These are phyloP conservation scores for Falco columbarius DNA, from an alignment of 2,797 vertebrate genomes.

Conservation along the genomic window DNA sequence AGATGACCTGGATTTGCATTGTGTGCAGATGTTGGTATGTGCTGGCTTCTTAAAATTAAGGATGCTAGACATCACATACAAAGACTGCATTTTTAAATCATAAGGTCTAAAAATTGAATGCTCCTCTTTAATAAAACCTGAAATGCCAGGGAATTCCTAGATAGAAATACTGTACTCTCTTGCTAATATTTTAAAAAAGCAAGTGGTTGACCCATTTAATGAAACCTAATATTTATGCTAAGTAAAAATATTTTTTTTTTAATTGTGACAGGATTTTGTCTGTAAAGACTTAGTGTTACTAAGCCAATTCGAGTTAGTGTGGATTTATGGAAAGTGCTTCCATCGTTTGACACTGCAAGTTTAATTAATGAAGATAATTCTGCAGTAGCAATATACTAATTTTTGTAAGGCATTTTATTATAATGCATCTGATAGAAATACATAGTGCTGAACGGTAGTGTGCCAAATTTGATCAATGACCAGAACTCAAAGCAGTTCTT, in stretches of 20 bases:
- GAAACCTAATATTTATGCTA: neutral
- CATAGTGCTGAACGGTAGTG: accelerated
- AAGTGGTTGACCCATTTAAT: neutral
- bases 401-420: neutral
- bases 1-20: neutral
- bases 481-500: neutral
- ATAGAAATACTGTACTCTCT: neutral
- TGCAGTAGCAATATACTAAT: neutral
- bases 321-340: neutral
- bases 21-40: neutral
- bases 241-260: neutral
- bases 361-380: neutral
- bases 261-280: neutral
- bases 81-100: neutral
- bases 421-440: neutral
- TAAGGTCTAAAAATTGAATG: neutral
- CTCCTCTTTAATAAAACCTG: neutral
- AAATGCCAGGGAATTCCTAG: neutral
- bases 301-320: neutral
- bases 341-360: neutral
- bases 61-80: neutral
- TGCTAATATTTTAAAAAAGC: neutral
- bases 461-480: neutral
- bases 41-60: neutral
- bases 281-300: neutral